Percentiles rank a stretch among this genome's conserved stretches.
Evolutionary conservation across 1,140 invertebrate genomes (phyloP).

Genomic region (Lordiphosa mommai): DNA sequence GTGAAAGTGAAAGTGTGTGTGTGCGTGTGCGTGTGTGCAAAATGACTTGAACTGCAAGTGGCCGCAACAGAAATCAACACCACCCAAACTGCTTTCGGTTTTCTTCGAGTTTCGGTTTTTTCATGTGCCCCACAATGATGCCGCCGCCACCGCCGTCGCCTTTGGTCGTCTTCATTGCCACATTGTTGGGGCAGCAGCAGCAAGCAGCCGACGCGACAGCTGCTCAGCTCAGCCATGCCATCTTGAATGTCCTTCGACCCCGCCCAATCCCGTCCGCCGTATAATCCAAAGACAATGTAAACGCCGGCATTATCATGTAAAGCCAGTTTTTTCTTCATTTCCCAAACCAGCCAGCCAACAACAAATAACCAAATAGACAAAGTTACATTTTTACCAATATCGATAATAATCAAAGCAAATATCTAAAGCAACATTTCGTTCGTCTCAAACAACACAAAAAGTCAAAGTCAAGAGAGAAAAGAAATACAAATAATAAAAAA

Average conservation of each 20-base stretch:
- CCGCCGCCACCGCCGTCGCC: slow-evolving; percentile 11
- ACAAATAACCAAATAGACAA: slow-evolving; percentile 75
- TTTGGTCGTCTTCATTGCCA: not conserved
- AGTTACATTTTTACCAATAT: slow-evolving; percentile 68
- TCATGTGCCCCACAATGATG: slow-evolving; percentile 19
- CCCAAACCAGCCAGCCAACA: slow-evolving; percentile 73
- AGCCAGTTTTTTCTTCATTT: slow-evolving; percentile 66
- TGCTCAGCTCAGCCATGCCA: slow-evolving; percentile 43
- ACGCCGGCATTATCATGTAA: slow-evolving; percentile 66
- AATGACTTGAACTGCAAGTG: slow-evolving; percentile 66
- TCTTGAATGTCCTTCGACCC: slow-evolving; percentile 51
- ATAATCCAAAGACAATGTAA: slow-evolving; percentile 60
- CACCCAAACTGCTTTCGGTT: slow-evolving; percentile 10
- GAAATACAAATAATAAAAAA: slow-evolving; percentile 29
- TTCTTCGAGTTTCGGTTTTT: not conserved
- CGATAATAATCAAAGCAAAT: slow-evolving; percentile 36
- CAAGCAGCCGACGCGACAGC: not conserved
- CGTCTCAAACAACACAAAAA: slow-evolving; percentile 51
- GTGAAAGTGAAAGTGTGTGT: slow-evolving; percentile 58
- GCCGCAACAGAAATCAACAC: slow-evolving; percentile 1
- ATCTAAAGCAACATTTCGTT: slow-evolving; percentile 56
- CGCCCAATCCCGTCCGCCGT: not conserved
- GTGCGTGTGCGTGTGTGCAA: slow-evolving; percentile 34
- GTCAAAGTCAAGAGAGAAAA: slow-evolving; percentile 20
- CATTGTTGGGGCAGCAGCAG: not conserved